Percentiles rank a stretch among this genome's conserved stretches.
These are phyloP conservation scores for Zele albiditarsus DNA, from an alignment of 2,888 invertebrate species.

Conservation along the genomic window DNA sequence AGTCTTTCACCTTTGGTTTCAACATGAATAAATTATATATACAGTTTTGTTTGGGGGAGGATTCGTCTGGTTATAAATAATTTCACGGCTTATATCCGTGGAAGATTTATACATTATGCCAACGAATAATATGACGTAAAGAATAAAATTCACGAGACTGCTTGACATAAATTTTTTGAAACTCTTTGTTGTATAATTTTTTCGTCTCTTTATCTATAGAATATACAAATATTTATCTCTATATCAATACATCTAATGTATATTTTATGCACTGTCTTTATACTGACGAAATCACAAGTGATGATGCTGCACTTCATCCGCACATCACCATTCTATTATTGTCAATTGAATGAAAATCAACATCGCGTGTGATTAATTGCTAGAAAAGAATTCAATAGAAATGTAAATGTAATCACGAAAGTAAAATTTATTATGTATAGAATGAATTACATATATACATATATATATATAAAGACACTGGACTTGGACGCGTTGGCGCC, in stretches of 20 bases:
- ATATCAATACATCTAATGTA: too few species aligned
- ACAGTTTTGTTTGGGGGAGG: background rate
- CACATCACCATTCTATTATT: too few species aligned
- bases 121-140: background rate
- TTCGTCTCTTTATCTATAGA: too few species aligned
- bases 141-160: background rate
- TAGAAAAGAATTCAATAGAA: background rate
- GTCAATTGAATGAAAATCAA: too few species aligned
- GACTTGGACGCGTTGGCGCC: conserved; percentile 42
- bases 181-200: background rate
- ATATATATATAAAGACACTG: background rate
- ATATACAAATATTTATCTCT: too few species aligned
- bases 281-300: too few species aligned
- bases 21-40: conserved; percentile 39
- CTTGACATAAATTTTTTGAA: background rate
- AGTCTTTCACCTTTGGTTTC: conserved; percentile 57
- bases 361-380: background rate
- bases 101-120: background rate
- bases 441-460: background rate
- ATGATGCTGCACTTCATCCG: too few species aligned
- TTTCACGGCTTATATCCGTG: background rate
- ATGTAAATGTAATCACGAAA: background rate
- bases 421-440: background rate
- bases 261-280: too few species aligned
- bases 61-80: background rate